Evolutionary conservation across 2,113 vertebrate genomes (phyloP).

Genomic region (Lepisosteus oculatus): DNA sequence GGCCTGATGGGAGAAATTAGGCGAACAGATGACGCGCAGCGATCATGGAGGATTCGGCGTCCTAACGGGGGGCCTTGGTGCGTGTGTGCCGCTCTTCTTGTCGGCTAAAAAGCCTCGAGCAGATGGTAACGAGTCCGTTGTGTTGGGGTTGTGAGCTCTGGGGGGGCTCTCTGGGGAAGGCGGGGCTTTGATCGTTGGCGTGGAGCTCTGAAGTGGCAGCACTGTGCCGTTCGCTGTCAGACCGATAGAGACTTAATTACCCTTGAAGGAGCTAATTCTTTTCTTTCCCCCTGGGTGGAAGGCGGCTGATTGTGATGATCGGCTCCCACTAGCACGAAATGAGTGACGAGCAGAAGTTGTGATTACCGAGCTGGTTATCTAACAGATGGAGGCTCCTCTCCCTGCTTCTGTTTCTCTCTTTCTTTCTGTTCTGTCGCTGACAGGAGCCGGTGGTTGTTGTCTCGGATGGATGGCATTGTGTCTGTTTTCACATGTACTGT

Average conservation of each 20-base stretch:
- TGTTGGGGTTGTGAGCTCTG: not conserved
- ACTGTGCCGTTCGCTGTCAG: not conserved
- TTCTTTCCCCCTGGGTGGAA: not conserved
- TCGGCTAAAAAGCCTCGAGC: not conserved
- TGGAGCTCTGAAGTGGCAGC: not conserved
- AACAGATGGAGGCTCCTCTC: not conserved
- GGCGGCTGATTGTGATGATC: conserved; percentile 8
- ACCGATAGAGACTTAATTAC: conserved; percentile 3
- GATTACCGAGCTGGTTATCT: conserved; percentile 27
- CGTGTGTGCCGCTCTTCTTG: not conserved
- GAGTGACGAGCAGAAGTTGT: conserved; percentile 31
- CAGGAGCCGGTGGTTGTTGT: too few species aligned
- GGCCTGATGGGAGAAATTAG: conserved; percentile 1
- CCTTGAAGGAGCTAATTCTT: not conserved
- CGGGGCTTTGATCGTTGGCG: not conserved
- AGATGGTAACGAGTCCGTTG: not conserved
- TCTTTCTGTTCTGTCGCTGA: too few species aligned
- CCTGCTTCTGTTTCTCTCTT: conserved; percentile 12
- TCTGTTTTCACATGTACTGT: too few species aligned
- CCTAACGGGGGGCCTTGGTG: not conserved
- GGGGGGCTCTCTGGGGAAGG: not conserved
- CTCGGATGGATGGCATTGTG: too few species aligned
- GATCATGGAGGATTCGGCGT: too few species aligned
- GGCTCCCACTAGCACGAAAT: not conserved
- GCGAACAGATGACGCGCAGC: not conserved